Evolutionary conservation across 2,113 vertebrate species (phyloP), one percentile per base, ranked within the genome.

Genomic region (Cryptomyrus ogoouensis): DNA sequence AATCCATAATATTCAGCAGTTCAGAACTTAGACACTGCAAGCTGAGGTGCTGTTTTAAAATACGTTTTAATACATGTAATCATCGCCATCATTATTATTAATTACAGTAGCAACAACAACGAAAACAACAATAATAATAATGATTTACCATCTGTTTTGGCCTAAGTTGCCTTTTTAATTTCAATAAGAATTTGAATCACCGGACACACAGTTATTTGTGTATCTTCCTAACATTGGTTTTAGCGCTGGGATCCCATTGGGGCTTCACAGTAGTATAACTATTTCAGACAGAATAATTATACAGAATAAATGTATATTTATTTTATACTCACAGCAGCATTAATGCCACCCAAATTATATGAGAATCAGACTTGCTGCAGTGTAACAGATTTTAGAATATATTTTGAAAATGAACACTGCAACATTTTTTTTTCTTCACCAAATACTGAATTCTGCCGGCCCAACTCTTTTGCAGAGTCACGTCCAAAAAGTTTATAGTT

Each of bases 241-340:
- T 46, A 53, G 3, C 6, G 1, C 35, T 53, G 10, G 85, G 50
- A 53, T 87, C 13, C 27, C 50, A 31, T 31, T 53, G 50, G 50
- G 21, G 31, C 50, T 19, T 17, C 49, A 39, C 46, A 87, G 49
- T 19, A 52, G 5, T 39, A 53, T 53, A 87, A 87, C n/a, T 35
- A 50, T 56, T 56, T 47, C 85, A 53, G 85, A 15, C 13, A 50
- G 85, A 87, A 53, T 87, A 52, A 53, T 87, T 87, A 87, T 87
- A 27, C 47, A 87, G 49, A 39, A 52, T n/a, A 87, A 87, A 87
- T 87, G 44, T 35, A 53, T 87, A 87, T 56, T 87, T 53, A 87
- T 39, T 87, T 53, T 12, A 31, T 87, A 35, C n/a, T 35, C 49
- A 52, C 49, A 53, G 47, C 85, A n/a, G 85, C 31, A 39, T 87